phyloP scores from a whole-genome alignment of 2,797 vertebrate species.

The Tachyglossus aculeatus region DNA sequence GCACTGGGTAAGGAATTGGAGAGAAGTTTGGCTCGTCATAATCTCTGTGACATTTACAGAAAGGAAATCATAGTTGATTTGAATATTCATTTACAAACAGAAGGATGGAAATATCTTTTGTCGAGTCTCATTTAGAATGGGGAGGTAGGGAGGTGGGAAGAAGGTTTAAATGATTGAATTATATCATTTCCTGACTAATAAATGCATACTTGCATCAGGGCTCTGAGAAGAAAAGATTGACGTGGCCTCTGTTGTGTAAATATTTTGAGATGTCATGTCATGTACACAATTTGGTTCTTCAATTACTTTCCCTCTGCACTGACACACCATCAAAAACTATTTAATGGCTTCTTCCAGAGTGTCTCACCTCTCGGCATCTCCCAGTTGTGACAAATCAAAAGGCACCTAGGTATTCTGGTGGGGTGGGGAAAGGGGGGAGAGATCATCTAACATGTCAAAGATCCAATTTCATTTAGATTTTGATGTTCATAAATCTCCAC shows the following conservation, averaged over 20 bases:
- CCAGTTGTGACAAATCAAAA: conserved; percentile 53
- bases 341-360: conserved; percentile 28
- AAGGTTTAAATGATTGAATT: conserved; percentile 29
- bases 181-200: background rate
- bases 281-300: conserved; percentile 28
- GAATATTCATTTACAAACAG: background rate
- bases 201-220: background rate
- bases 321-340: conserved; percentile 32
- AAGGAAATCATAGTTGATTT: background rate
- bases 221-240: background rate
- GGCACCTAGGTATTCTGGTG: conserved; percentile 40
- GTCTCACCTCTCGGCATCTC: conserved; percentile 49
- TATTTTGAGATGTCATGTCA: conserved; percentile 43
- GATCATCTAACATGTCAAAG: conserved; percentile 53
- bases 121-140: background rate
- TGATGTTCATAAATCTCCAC: conserved; percentile 42
- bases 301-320: conserved; percentile 40
- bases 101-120: conserved; percentile 1
- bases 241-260: conserved; percentile 35
- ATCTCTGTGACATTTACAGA: background rate
- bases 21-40: too few species aligned
- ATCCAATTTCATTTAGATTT: conserved; percentile 59
- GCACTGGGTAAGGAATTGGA: too few species aligned
- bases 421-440: too few species aligned
- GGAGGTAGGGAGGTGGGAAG: background rate